Evolutionary conservation across 2,797 vertebrate genomes (phyloP), one percentile per base, ranked within the genome.

Genomic region (Eulemur coronatus): DNA sequence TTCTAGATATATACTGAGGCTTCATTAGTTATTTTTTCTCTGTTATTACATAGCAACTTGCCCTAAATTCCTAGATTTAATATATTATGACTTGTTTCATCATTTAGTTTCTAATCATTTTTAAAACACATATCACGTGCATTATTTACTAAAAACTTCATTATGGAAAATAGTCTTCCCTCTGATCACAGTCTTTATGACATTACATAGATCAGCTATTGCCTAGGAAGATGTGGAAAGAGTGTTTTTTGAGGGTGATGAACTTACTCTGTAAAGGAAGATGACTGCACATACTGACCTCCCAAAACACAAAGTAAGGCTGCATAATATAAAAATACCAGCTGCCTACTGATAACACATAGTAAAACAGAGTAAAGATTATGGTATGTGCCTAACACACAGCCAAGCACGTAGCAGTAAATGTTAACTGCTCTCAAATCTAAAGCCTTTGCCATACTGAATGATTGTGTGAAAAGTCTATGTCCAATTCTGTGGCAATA

Each of bases 71-170:
- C n/a, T 87, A 76, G 18, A 89, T 35, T 73, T 91, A 33, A 72
- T 43, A 46, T 17, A 72, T 15, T 41, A 89, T 57, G 20, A 15
- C 8, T 96, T 52, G 2, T 91, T 91, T 94, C 48, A 57, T 94
- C 24, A 87, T 80, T 87, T 91, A 59, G 41, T 8, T 79, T 33
- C 73, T 50, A 94, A 57, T 78, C 94, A 85, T 78, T 91, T 95
- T 92, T 93, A 72, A 94, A 91, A 55, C 26, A 78, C 80, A 4
- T 50, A 69, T 79, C 35, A 50, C 55, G 2, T 55, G 0, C n/a
- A 84, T 35, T 76, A 35, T 79, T 93, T 57, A 91, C 22, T 82
- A 96, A 95, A 94, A 33, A 72, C 12, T 20, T 96, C 50, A 35
- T 41, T 87, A 33, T 67, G 57, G 35, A 94, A 96, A 86, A 95